Evolutionary conservation across 2,113 vertebrate genomes (phyloP).

Genomic region (Dasypus novemcinctus): DNA sequence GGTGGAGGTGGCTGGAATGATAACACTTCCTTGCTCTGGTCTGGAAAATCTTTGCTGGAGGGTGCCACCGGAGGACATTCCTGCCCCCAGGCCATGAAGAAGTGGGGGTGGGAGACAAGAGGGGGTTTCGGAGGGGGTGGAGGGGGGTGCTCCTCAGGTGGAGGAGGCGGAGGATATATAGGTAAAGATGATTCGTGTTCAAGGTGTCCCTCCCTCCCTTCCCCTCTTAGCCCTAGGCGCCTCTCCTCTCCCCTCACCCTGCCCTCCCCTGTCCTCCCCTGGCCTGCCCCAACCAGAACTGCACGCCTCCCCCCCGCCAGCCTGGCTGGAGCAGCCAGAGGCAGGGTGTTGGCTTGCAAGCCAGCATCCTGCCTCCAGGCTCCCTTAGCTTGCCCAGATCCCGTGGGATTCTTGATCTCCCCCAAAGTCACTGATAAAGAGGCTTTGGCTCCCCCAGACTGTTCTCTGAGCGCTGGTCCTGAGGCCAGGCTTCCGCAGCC

Average conservation of each 20-base stretch:
- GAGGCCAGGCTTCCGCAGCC: no score
- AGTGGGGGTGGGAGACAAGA: conserved; percentile 94
- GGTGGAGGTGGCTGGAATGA: conserved; percentile 98
- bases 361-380: conserved; percentile 69
- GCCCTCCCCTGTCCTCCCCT: not conserved
- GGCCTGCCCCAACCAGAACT: conserved; percentile 53
- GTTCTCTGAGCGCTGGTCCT: not conserved
- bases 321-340: conserved; percentile 43
- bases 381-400: conserved; percentile 53
- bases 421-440: not conserved
- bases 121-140: conserved; percentile 98
- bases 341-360: conserved; percentile 65
- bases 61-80: conserved; percentile 95
- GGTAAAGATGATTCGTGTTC: conserved; percentile 91
- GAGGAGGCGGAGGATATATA: conserved; percentile 98
- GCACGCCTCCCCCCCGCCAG: conserved; percentile 75
- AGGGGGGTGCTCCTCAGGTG: conserved; percentile 95
- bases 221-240: conserved; percentile 76
- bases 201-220: conserved; percentile 83
- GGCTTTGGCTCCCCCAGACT: not conserved
- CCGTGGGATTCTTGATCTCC: conserved; percentile 27
- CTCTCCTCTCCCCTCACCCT: not conserved
- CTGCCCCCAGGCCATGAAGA: conserved; percentile 93
- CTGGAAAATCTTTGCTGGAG: conserved; percentile 93
- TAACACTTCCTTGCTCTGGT: conserved; percentile 89